Evolutionary conservation across 2,797 vertebrate species (phyloP).

Genomic region (Aldrovandia affinis): DNA sequence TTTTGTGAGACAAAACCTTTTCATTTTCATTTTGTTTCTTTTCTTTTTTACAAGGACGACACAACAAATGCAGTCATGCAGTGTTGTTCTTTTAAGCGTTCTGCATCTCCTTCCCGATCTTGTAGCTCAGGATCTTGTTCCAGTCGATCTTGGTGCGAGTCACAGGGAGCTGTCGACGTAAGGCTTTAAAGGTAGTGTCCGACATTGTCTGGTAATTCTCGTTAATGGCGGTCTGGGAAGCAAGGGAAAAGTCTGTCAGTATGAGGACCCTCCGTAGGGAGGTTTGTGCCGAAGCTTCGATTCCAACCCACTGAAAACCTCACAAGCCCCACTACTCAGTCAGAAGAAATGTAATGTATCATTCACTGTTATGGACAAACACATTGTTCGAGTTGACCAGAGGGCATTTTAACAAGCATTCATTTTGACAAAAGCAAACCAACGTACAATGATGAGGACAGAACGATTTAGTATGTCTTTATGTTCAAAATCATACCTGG

Average conservation of each 20-base stretch:
- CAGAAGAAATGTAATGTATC: no score
- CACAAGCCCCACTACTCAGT: not conserved
- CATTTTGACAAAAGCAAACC: slow-evolving; percentile 1
- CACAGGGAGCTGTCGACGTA: slow-evolving; percentile 96
- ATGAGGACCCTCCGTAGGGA: no score
- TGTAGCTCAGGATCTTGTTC: slow-evolving; percentile 99
- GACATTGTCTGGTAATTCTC: slow-evolving; percentile 99
- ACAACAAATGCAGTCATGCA: slow-evolving; percentile 90
- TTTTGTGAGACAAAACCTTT: slow-evolving; percentile 70
- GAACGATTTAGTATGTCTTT: not conserved
- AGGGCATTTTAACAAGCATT: not conserved
- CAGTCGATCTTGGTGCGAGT: slow-evolving; percentile 99
- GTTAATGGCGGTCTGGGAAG: slow-evolving; percentile 89
- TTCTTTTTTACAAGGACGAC: slow-evolving; percentile 79
- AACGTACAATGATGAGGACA: not conserved
- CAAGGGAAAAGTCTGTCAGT: not conserved
- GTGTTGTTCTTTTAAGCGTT: slow-evolving; percentile 84
- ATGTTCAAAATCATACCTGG: slow-evolving; percentile 77
- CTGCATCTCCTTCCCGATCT: slow-evolving; percentile 99
- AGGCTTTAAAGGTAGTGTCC: slow-evolving; percentile 98
- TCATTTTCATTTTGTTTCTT: slow-evolving; percentile 36
- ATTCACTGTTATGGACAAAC: not conserved
- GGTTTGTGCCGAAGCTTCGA: not conserved
- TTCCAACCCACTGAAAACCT: not conserved
- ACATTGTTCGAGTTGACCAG: not conserved